Conservation (phyloP, 2,888 invertebrate genomes). For the Plagiodera versicolora region DNA sequence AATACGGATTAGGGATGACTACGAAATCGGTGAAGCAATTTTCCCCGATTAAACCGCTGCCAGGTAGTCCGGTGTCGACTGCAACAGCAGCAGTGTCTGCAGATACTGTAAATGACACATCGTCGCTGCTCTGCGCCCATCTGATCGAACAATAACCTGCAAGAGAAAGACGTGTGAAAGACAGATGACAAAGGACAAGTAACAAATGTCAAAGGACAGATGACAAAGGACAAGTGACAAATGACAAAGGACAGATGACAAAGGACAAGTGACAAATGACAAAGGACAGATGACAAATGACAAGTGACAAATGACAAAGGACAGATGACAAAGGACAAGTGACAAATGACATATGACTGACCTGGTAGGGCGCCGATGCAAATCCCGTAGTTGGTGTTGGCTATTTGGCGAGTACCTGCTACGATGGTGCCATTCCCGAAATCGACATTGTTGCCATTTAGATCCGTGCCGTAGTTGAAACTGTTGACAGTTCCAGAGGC, state of each 20-base stretch:
- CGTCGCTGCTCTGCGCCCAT: constrained; percentile 62
- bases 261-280: no score
- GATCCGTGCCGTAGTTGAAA: constrained; percentile 74
- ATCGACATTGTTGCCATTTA: constrained; percentile 33
- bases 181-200: no score
- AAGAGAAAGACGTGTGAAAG: background rate
- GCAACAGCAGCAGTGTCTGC: constrained; percentile 68
- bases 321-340: no score
- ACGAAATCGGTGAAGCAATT: constrained; percentile 73
- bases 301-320: no score
- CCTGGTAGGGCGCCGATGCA: constrained; percentile 70
- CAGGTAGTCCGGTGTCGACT: constrained; percentile 61
- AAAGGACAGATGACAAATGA: no score
- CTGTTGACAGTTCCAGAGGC: constrained; percentile 67
- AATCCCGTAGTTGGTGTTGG: constrained; percentile 73
- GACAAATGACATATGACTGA: no score
- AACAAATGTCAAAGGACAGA: no score
- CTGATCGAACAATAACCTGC: constrained; percentile 71
- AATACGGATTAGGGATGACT: constrained; percentile 69
- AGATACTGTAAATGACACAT: constrained; percentile 68
- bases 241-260: no score
- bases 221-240: no score
- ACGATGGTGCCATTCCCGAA: constrained; percentile 27
- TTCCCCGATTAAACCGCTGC: constrained; percentile 61
- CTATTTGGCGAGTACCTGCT: constrained; percentile 70